These are phyloP conservation scores for Drosophila bocki DNA, from an alignment of 1,140 invertebrate species.

Conservation along the genomic window DNA sequence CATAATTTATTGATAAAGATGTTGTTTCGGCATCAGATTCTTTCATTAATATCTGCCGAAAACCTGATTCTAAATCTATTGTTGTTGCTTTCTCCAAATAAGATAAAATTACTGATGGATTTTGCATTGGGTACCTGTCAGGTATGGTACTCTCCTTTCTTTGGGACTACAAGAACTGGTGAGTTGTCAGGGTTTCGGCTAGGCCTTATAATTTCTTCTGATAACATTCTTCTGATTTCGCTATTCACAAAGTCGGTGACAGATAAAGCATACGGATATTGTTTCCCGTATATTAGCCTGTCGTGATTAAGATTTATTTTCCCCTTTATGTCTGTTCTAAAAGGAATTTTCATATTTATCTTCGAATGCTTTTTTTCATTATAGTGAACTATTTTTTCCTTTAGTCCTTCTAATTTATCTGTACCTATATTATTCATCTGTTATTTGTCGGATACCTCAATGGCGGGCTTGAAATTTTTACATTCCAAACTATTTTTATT, in stretches of 20 bases:
- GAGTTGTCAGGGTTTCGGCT: not conserved
- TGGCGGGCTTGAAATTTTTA: not conserved
- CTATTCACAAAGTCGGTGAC: conserved; percentile 1
- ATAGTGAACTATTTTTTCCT: not conserved
- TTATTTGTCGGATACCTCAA: not conserved
- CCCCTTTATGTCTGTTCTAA: not conserved
- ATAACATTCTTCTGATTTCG: conserved; percentile 1
- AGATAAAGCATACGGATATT: conserved; percentile 3
- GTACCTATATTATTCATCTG: not conserved
- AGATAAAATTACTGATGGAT: conserved; percentile 50
- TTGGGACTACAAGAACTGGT: conserved; percentile 5
- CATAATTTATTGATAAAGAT: not conserved
- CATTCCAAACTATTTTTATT: not conserved
- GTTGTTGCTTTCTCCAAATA: conserved; percentile 44
- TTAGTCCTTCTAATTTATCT: not conserved
- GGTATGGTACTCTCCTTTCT: conserved; percentile 16
- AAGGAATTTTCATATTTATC: conserved; percentile 10
- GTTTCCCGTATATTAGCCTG: not conserved
- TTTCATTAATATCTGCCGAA: conserved; percentile 63
- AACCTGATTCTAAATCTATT: conserved; percentile 58
- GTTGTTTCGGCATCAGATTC: conserved; percentile 6
- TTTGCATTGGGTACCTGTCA: conserved; percentile 47
- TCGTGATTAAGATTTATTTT: too few species aligned
- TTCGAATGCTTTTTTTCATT: conserved; percentile 1
- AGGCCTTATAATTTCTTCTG: not conserved